Evolutionary conservation across 1,140 invertebrate species (phyloP), one percentile per base, ranked within the genome.

Genomic region (Mesaphorura yosii): DNA sequence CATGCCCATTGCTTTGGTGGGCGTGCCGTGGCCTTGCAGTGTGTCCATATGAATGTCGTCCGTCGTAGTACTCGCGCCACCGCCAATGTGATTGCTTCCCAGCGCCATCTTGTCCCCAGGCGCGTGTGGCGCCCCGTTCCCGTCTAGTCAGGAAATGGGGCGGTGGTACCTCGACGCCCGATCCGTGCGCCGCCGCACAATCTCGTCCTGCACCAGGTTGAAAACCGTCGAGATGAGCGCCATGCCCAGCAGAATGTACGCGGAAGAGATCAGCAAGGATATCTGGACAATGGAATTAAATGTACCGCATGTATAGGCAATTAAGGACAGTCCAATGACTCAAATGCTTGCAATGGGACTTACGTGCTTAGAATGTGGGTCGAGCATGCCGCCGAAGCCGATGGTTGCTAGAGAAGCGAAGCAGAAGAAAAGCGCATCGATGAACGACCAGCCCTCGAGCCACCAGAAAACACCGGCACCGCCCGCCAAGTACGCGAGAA

Each of bases 151-250:
- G 51, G 60, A 62, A 15, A 62, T 62, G 4, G 60, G 60, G 28
- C 56, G 56, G 27, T 62, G 60, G 28, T 62, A 62, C n/a, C n/a
- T n/a, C n/a, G n/a, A n/a, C 17, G 56, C 56, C n/a, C 59, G 27
- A 22, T 65, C 64, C 12, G 55, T 50, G 25, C 46, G 31, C 14
- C 53, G 39, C 12, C 59, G 51, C n/a, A 86, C 79, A 60, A 93
- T 81, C 69, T 95, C 88, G 64, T 93, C 90, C 71, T 96, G 90
- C 55, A 95, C 87, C 40, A 97, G 73, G 68, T 89, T 92, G 71
- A 94, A 95, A 69, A 90, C 93, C 86, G 95, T 96, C 17, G 91
- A 91, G 53, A 96, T 83, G 48, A 97, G 76, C 4, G 91, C 88
- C 78, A 97, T 87, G 17, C 93, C 93, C 38, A 94, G 79, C 25